Evolutionary conservation across 2,113 vertebrate genomes (phyloP).

Genomic region (Ciconia stormi): DNA sequence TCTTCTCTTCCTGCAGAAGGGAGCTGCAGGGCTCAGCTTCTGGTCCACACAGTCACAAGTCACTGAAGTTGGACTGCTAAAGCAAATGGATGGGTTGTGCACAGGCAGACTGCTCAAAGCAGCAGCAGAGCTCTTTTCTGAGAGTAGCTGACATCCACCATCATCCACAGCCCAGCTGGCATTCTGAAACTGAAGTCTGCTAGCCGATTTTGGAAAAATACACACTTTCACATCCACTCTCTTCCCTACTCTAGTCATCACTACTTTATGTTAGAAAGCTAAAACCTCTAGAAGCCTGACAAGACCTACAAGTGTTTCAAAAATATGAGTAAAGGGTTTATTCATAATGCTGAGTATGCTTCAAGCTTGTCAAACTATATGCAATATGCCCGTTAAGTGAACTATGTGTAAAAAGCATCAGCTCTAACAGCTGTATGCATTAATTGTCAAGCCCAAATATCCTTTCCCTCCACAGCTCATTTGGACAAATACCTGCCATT

Average conservation of each 20-base stretch:
- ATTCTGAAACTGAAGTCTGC: background rate
- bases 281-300: background rate
- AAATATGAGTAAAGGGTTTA: background rate
- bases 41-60: background rate
- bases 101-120: background rate
- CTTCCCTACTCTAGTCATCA: background rate
- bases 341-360: background rate
- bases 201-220: background rate
- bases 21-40: background rate
- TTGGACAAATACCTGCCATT: background rate
- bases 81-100: background rate
- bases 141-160: accelerated
- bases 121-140: background rate
- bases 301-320: background rate
- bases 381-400: background rate
- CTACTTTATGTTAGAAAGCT: background rate
- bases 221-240: background rate
- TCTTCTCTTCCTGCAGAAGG: background rate
- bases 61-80: background rate
- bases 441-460: background rate
- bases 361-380: background rate
- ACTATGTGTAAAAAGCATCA: background rate
- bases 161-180: background rate
- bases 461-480: background rate
- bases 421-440: background rate